Percentiles rank a stretch among this genome's conserved stretches.
These are phyloP conservation scores for Steinernema khuongi DNA, from an alignment of 1,140 invertebrate species.

Conservation along the genomic window DNA sequence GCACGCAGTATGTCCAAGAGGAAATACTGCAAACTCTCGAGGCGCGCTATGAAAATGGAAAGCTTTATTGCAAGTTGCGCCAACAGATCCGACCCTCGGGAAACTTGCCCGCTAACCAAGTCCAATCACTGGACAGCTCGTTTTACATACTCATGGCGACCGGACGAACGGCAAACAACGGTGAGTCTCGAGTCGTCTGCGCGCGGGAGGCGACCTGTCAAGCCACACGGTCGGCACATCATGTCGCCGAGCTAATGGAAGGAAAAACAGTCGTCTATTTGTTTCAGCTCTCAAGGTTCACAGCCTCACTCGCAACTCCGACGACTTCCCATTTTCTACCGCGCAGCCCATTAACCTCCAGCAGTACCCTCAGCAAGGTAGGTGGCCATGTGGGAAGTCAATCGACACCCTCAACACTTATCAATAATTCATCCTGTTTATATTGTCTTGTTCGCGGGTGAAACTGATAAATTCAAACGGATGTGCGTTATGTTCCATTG, in stretches of 20 bases:
- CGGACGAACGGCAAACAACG: slow-evolving; percentile 11
- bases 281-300: not conserved
- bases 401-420: too few relatives aligned
- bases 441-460: too few relatives aligned
- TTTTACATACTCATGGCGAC: slow-evolving; percentile 14
- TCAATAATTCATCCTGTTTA: too few relatives aligned
- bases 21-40: not conserved
- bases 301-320: not conserved
- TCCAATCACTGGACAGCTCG: slow-evolving; percentile 8
- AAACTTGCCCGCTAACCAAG: not conserved
- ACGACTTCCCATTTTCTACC: not conserved
- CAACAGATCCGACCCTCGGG: not conserved
- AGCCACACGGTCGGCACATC: too few relatives aligned
- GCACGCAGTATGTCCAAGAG: not conserved
- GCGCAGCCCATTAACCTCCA: not conserved
- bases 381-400: not conserved
- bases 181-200: not conserved
- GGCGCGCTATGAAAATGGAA: not conserved
- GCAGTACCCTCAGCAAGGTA: not conserved
- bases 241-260: not conserved
- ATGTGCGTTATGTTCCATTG: too few relatives aligned
- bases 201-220: not conserved
- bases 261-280: not conserved
- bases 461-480: too few relatives aligned
- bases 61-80: not conserved